Base-by-base conservation (phyloP, 2,113 vertebrate species). In the Propithecus coquereli region DNA sequence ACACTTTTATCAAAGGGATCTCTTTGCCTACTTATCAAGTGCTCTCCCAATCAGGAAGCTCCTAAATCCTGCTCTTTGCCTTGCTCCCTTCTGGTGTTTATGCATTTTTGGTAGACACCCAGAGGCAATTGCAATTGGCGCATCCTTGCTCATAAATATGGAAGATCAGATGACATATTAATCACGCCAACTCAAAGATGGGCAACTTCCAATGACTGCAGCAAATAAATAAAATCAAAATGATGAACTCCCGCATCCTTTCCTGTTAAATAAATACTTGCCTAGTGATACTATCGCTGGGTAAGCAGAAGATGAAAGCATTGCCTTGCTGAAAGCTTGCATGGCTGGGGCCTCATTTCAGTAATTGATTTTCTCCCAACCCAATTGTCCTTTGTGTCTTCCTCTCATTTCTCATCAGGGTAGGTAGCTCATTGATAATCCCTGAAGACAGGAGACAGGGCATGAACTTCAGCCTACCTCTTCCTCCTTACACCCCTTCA, bases 171-270 rank as follows among this genome's bases (percentile, higher is more conserved):
- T 83, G 22, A 87, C 74, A 77, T 65, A 76, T 70, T 61, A 83
- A 57, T 86, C 20, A 81, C 3, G 16, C n/a, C 0, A 3, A 25
- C 30, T 14, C 3, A 82, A 94, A 84, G 22, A 94, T 76, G 32
- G 37, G 17, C 14, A 77, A 80, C 17, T 94, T 90, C 61, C 77
- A 97, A 71, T 91, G 50, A 90, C 40, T 71, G 37, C 5, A 91
- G 22, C 43, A 96, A 80, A 87, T 91, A 95, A 95, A 81, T 94
- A 77, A 93, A 96, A 81, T 85, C 2, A 87, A 84, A 94, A 84
- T 66, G 10, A 77, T 87, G 23, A 95, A 73, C n/a, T 86, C 40
- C 2, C 30, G 76, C 40, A 10, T 89, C 25, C 22, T 71, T 77
- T 95, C 25, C 37, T 90, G 16, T 95, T 91, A 89, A 89, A 89